Percentiles rank a stretch among this genome's conserved stretches.
These are phyloP conservation scores for Clavelina lepadiformis DNA, from an alignment of 23 tunicate genomes.

Conservation along the genomic window DNA sequence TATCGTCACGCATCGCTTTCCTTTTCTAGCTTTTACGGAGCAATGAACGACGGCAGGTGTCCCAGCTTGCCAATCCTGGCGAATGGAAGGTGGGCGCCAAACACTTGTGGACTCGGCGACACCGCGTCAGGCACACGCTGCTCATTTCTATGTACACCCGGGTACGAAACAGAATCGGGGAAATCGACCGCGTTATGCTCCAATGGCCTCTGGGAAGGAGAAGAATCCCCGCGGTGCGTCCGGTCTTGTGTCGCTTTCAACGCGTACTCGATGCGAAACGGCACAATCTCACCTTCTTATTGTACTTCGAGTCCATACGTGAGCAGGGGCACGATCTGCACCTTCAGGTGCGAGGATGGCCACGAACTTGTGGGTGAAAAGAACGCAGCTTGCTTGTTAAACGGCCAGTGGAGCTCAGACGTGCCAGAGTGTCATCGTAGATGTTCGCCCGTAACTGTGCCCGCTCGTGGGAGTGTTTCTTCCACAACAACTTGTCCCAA, in stretches of 20 bases:
- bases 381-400: conserved; percentile 12
- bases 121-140: conserved; percentile 4
- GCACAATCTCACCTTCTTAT: conserved; percentile 5
- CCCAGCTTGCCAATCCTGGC: not conserved
- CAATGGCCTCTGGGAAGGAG: conserved; percentile 27
- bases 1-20: conserved; percentile 1
- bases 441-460: conserved; percentile 12
- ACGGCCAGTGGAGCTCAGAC: conserved; percentile 21
- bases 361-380: conserved; percentile 16
- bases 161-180: conserved; percentile 4
- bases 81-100: conserved; percentile 49
- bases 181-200: conserved; percentile 4
- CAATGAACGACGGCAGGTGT: conserved; percentile 22
- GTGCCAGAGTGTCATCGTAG: conserved; percentile 15
- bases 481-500: conserved; percentile 1
- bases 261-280: not conserved
- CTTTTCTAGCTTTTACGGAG: conserved; percentile 22
- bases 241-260: conserved; percentile 12
- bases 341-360: conserved; percentile 5
- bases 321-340: conserved; percentile 20
- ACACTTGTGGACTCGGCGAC: conserved; percentile 2
- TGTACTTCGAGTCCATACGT: conserved; percentile 20
- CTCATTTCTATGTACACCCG: conserved; percentile 26
- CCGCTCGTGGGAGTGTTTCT: not conserved
- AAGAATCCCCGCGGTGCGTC: conserved; percentile 4